A percentile compares a stretch with the other conserved stretches of the same genome.
These are phyloP conservation scores for Prunella strophiata DNA, from an alignment of 2,797 vertebrate species.

Conservation along the genomic window DNA sequence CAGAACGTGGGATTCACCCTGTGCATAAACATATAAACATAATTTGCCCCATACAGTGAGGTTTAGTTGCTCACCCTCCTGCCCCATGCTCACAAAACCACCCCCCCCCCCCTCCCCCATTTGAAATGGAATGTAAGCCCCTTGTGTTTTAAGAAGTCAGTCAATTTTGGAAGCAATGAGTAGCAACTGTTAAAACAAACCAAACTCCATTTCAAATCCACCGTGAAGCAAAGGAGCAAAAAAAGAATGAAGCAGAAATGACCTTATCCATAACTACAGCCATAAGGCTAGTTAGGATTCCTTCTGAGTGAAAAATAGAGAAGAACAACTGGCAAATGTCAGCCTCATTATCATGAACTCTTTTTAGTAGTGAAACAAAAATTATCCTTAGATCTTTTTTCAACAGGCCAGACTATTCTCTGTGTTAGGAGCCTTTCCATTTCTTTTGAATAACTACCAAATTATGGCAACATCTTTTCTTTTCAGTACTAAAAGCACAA, in stretches of 20 bases:
- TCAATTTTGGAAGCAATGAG: conserved; percentile 7
- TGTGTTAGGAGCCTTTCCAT: not conserved
- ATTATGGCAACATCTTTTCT: not conserved
- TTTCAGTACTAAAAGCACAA: not conserved
- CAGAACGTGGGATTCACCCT: not conserved
- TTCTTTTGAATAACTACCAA: conserved; percentile 16
- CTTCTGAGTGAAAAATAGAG: conserved; percentile 65
- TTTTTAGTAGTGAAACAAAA: conserved; percentile 50
- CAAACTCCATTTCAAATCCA: conserved; percentile 24
- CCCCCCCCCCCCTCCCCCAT: not conserved
- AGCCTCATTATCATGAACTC: conserved; percentile 50
- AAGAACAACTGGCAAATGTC: conserved; percentile 69
- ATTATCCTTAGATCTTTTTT: conserved; percentile 29
- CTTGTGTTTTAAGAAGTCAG: not conserved
- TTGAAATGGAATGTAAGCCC: not conserved
- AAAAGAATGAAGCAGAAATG: conserved; percentile 20
- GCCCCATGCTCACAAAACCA: not conserved
- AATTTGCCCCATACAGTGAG: not conserved
- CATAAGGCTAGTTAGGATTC: conserved; percentile 55
- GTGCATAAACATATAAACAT: not conserved
- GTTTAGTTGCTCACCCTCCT: not conserved
- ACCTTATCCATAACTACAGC: conserved; percentile 33
- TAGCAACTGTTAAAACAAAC: conserved; percentile 68
- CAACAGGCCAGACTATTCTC: not conserved
- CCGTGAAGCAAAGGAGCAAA: not conserved